A percentile compares a stretch with the other conserved stretches of the same genome.
These are phyloP conservation scores for Ptychochromis oligacanthus DNA, from an alignment of 2,113 vertebrate species.

Conservation along the genomic window DNA sequence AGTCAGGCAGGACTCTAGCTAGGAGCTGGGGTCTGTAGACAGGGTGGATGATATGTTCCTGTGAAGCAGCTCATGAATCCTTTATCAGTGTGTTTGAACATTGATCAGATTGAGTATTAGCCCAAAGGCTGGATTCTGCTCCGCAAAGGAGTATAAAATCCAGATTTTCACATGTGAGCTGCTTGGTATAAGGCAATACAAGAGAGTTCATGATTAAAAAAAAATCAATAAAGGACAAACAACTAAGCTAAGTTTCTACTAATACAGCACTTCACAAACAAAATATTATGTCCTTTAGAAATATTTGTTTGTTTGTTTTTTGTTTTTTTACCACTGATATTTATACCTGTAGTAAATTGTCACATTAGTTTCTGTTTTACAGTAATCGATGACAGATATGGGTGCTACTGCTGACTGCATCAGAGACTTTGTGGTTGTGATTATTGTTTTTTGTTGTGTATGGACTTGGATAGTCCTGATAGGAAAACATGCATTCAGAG, in stretches of 20 bases:
- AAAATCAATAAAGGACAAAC: conserved; percentile 41
- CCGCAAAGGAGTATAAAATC: conserved; percentile 36
- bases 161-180: conserved; percentile 32
- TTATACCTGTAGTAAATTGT: neutral
- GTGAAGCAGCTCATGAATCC: conserved; percentile 68
- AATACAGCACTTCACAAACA: neutral
- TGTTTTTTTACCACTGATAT: conserved; percentile 5
- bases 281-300: neutral
- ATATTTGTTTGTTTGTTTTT: too few species aligned
- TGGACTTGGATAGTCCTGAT: neutral
- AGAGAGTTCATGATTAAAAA: conserved; percentile 36
- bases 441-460: neutral
- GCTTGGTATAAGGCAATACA: neutral
- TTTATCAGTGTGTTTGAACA: conserved; percentile 68
- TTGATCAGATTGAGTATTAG: conserved; percentile 66
- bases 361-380: conserved; percentile 10
- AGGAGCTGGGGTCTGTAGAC: conserved; percentile 50
- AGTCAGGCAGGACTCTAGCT: conserved; percentile 24
- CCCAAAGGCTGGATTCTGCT: conserved; percentile 54
- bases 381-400: neutral
- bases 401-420: conserved; percentile 25
- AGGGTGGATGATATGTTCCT: conserved; percentile 48
- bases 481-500: neutral
- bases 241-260: conserved; percentile 9
- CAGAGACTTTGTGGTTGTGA: conserved; percentile 7